Evolutionary conservation across 64 coral and sea anemone genomes (phyloP), one percentile per base, ranked within the genome.

Genomic region (Anthopleura sola): DNA sequence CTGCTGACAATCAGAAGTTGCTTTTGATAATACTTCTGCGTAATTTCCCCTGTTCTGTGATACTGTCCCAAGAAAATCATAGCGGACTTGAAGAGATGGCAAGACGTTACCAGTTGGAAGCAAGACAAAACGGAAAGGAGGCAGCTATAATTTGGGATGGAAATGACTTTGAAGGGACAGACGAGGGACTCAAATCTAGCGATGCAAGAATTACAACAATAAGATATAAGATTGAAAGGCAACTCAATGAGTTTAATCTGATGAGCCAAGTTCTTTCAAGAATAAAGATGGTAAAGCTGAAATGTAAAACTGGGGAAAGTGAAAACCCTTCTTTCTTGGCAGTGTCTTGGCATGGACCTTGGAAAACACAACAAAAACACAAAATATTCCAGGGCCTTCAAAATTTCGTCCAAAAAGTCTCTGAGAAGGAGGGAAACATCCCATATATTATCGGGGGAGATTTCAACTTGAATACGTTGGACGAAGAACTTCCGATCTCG

Each of bases 131-230:
- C 56, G 4, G 29, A 85, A 66, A 62, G 0, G 83, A 66, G 55
- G 23, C 83, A 16, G 57, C 57, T 85, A 18, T 85, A 68, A 17
- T 85, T 85, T 85, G 83, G 83, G 48, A 85, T 23, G 11, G 47
- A 10, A 4, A 2, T 2, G 34, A 85, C 37, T 85, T 85, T n/a
- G 31, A 21, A 85, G 83, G 54, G 23, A 85, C 56, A 6, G 57
- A 85, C 83, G 15, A 85, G 3, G 31, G 18, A 1, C 83, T 85
- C 19, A 85, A 85, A 20, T 24, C 83, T 62, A 31, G 28, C 6
- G 83, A 85, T 4, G 9, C 6, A 0, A 64, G 57, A 66, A 85
- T 66, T 11, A 44, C 39, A 36, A 19, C 7, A 6, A 78, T 78
- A n/a, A 32, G 75, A 29, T 2, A 78, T 8, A 23, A 36, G 3